Base-by-base conservation (phyloP, 2,113 vertebrate species). In the Cercopithecus mona region DNA sequence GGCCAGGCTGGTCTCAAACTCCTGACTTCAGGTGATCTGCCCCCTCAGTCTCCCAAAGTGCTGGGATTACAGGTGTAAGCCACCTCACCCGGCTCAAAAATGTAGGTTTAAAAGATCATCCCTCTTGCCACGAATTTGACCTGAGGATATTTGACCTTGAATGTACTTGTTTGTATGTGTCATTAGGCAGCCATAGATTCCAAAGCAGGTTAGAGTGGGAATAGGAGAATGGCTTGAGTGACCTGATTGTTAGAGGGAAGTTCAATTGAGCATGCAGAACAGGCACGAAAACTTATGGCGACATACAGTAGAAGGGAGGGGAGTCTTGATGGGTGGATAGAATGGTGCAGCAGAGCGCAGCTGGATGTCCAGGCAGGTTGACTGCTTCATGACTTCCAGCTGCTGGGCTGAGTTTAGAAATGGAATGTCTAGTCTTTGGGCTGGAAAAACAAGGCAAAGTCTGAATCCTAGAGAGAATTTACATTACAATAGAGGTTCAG, bases 41-140 rank as follows among this genome's bases (percentile, higher is more conserved):
- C 27, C 27, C 12, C 27, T 64, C 12, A 64, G 61, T 32, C 27
- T 32, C 27, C 61, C 61, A 32, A 64, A 64, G 61, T 64, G 61
- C 27, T 64, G 61, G 61, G 27, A 64, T 64, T 27, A 64, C 61
- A 64, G 27, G 27, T 64, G 27, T 30, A 27, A 64, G 1, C 61
- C 12, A 32, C 61, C 27, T 30, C 30, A 13, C 27, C 27, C 0
- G 27, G 13, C 27, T 27, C 12, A 9, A 64, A 64, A 64, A 64
- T 84, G 20, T 72, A 96, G 82, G 1, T 59, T 85, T 89, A 97
- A 97, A 97, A 90, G 91, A 97, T 45, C 30, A 88, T 90, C 18
- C 91, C 95, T 48, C 45, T 80, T 94, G 30, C 91, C 52, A 80
- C 55, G 35, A 73, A 80, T 97, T 93, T 94, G 90, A 95, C 93